phyloP scores from a whole-genome alignment of 1,140 invertebrate species.

The Psilanteris sp. region DNA sequence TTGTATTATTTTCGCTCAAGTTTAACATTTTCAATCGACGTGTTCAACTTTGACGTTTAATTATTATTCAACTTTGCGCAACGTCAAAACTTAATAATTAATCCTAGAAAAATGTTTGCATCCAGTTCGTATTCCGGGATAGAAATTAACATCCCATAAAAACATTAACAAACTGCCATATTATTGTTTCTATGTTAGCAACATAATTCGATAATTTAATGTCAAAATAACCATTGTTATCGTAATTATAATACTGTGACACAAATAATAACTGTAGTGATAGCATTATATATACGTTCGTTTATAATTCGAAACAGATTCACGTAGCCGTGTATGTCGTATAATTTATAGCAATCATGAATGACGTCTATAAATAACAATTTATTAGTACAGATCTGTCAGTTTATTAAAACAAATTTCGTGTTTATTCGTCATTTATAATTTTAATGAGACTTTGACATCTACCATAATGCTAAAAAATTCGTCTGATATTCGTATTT shows the following conservation, averaged over 20 bases:
- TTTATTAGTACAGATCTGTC: constrained; percentile 8
- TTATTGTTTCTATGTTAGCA: neutral
- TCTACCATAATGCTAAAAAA: too few species aligned
- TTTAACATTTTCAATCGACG: too few species aligned
- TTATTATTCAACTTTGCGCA: too few species aligned
- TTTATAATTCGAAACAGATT: constrained; percentile 33
- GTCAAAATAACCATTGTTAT: constrained; percentile 11
- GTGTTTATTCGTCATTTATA: constrained; percentile 7
- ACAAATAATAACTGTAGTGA: constrained; percentile 29
- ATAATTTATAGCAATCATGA: constrained; percentile 28
- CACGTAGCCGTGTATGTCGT: neutral
- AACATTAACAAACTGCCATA: neutral
- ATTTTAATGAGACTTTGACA: constrained; percentile 2
- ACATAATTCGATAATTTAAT: constrained; percentile 13
- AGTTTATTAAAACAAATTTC: constrained; percentile 23
- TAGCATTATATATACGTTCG: constrained; percentile 4
- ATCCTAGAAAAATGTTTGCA: too few species aligned
- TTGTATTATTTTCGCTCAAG: too few species aligned
- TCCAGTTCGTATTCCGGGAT: too few species aligned
- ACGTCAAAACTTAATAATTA: too few species aligned
- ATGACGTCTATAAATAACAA: constrained; percentile 34
- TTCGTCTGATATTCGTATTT: neutral
- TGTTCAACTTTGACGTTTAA: too few species aligned
- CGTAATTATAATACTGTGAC: constrained; percentile 1
- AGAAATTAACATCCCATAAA: too few species aligned